Evolutionary conservation across 2,888 invertebrate genomes (phyloP).

Genomic region (Ichneumoninae sp.): DNA sequence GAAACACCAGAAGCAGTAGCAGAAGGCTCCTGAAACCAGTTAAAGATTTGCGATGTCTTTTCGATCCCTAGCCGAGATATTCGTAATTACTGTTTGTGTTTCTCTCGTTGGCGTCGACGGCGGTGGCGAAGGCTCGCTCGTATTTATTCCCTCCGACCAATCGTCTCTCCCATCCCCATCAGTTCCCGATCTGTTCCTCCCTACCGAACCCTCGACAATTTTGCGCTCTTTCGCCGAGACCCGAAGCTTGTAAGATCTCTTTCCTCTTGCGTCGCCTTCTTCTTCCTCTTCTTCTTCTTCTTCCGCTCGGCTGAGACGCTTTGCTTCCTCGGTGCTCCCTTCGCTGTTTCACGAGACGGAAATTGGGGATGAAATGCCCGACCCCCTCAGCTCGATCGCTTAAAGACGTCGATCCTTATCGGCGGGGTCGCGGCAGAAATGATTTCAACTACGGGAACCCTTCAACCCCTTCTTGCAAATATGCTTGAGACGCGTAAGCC

Average conservation of each 20-base stretch:
- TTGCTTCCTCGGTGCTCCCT: conserved; percentile 48
- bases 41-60: conserved; percentile 85
- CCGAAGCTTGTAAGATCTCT: conserved; percentile 45
- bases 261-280: conserved; percentile 18
- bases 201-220: conserved; percentile 54
- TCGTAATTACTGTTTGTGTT: conserved; percentile 85
- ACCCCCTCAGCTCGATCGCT: conserved; percentile 58
- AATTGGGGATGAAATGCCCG: conserved; percentile 66
- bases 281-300: conserved; percentile 25
- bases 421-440: conserved; percentile 18
- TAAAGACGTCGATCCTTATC: conserved; percentile 69
- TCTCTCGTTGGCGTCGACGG: conserved; percentile 78
- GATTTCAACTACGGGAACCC: conserved; percentile 49
- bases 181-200: conserved; percentile 75
- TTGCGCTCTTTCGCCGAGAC: conserved; percentile 53
- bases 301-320: not conserved
- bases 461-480: conserved; percentile 63
- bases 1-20: conserved; percentile 64
- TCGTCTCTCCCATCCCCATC: conserved; percentile 66
- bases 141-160: conserved; percentile 78
- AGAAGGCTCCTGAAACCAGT: conserved; percentile 82
- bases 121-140: conserved; percentile 65
- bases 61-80: conserved; percentile 83
- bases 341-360: conserved; percentile 67
- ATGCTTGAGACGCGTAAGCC: conserved; percentile 61